Base-by-base conservation (phyloP, 2,113 vertebrate species). In the Rhinolophus ferrumequinum region DNA sequence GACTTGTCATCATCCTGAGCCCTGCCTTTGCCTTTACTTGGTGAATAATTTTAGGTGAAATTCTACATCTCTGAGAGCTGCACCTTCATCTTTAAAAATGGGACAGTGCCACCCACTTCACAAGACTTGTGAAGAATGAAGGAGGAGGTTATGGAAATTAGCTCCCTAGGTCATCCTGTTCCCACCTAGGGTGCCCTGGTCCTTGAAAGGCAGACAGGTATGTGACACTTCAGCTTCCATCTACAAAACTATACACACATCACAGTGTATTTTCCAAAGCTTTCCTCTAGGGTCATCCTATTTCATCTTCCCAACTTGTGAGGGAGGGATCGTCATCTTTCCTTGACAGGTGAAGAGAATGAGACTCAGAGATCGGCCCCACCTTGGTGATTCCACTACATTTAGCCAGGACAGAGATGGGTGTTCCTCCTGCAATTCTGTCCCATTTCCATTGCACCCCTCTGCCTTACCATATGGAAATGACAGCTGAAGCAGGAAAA, bases 81-180 rank as follows among this genome's bases (percentile, higher is more conserved):
- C 11, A 60, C 30, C 64, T 88, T 54, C n/a, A 70, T 56, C 33
- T 87, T 70, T 83, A 88, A 96, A 96, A 90, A 85, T 11, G 19
- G 44, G 26, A 54, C 4, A 56, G 21, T 58, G 62, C 9, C 47
- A 58, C 8, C 26, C 24, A 93, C 66, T 26, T 90, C 60, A 47
- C 30, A 84, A 73, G 30, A 93, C 24, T 52, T 35, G 4, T 66
- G 56, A 90, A 62, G 50, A 19, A 56, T 52, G 28, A 58, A 67
- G 19, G 52, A 95, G 0, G 28, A 47, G 22, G 18, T 52, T 79
- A 79, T n/a, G 28, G 8, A 95, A 96, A 73, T 80, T 47, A 82
- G 26, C 77, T 93, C n/a, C 3, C 21, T 58, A 54, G 21, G 47
- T 70, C 62, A 67, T 26, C 19, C 67, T 83, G 66, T 16, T 79